Evolutionary conservation across 2,113 vertebrate species (phyloP).

Genomic region (Atrichornis clamosus): DNA sequence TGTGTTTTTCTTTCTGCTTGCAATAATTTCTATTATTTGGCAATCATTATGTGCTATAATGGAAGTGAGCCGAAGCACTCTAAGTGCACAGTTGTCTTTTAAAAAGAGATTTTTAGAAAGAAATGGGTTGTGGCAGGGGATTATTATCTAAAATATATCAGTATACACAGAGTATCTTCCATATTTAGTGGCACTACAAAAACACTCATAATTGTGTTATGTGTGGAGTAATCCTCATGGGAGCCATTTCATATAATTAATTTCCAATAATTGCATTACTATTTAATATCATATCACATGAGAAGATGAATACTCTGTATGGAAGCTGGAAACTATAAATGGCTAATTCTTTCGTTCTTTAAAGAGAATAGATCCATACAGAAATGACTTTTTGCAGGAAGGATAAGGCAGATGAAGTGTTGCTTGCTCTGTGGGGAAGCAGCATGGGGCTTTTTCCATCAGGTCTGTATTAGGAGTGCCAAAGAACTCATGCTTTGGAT

Average conservation of each 20-base stretch:
- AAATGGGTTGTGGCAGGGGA: slow-evolving; percentile 3
- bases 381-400: neutral
- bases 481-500: neutral
- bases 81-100: neutral
- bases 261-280: slow-evolving; percentile 19
- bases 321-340: neutral
- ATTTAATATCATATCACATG: neutral
- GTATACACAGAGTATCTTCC: neutral
- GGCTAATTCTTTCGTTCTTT: neutral
- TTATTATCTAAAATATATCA: slow-evolving; percentile 1
- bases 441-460: neutral
- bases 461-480: neutral
- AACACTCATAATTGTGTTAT: slow-evolving; percentile 18
- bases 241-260: slow-evolving; percentile 17
- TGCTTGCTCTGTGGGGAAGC: neutral
- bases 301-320: neutral
- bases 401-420: neutral
- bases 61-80: neutral
- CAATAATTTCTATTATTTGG: slow-evolving; percentile 41
- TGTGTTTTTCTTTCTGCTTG: neutral
- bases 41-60: slow-evolving; percentile 6
- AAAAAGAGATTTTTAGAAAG: slow-evolving; percentile 7
- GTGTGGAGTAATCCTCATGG: neutral
- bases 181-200: neutral
- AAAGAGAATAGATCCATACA: neutral